Evolutionary conservation across 1,140 invertebrate species (phyloP), one percentile per base, ranked within the genome.

Genomic region (Vollenhovia emeryi): DNA sequence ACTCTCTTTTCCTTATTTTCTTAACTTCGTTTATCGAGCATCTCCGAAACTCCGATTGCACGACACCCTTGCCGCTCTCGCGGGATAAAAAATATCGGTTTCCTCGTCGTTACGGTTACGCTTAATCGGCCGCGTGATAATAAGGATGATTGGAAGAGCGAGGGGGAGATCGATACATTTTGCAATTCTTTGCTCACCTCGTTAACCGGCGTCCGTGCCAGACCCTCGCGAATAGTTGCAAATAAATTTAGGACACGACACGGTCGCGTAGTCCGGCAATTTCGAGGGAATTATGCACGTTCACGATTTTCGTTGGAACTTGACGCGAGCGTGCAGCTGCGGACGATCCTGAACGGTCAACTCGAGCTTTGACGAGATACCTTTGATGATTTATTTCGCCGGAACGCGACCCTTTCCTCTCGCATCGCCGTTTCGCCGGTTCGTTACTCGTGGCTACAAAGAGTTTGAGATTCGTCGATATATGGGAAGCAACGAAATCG

Each of bases 351-450:
- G 13, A 79, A 66, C 30, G 75, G 60, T 76, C 74, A 68, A 50
- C 75, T 40, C 60, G 30, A n/a, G 30, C 75, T 79, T 79, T 79
- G 76, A 79, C 60, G 60, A 79, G 33, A 79, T 79, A 68, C 76
- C 60, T 79, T 79, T 79, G 76, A 79, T 52, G 30, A 79, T 79
- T 79, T 79, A 79, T 79, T 68, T 68, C 60, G 33, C 33, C 30
- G 76, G 59, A 48, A 30, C 75, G 21, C 76, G 45, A 68, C 76
- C 76, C 68, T 79, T 79, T 79, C 60, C 60, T 79, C 62, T 52
- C 21, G 13, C n/a, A 50, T 11, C 59, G 59, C n/a, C 74, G 57
- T 78, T 64, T 66, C 76, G 30, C 27, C 60, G 60, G 30, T 79
- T 79, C 76, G 76, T 68, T 79, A 79, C 75, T 66, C 75, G 59